Evolutionary conservation across 2,113 vertebrate genomes (phyloP), one percentile per base, ranked within the genome.

Genomic region (Petaurus breviceps): DNA sequence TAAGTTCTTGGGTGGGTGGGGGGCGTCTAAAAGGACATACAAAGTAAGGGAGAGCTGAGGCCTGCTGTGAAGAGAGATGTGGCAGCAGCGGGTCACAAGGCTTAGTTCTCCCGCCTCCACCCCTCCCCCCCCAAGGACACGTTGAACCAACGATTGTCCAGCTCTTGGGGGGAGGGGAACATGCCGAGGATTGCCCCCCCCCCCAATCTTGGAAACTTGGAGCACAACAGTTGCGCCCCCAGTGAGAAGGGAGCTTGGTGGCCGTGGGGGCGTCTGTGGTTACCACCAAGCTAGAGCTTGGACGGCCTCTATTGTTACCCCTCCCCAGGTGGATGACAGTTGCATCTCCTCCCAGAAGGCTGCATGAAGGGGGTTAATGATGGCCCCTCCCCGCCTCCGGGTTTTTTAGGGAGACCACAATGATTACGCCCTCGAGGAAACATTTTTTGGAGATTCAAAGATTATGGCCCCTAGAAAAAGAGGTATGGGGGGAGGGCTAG

Each of bases 101-200:
- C 1, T 43, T 8, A n/a, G n/a, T 0, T 3, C 61, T 3, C 61
- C 0, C 57, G 22, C 24, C 28, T 10, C 23, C 5, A 7, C 7
- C 4, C 24, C 23, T 25, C 55, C 55, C 26, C 26, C 0, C 55
- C 55, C 26, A 16, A 68, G 37, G 8, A 37, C 43, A 43, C n/a
- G n/a, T 43, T 84, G 68, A 3, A 43, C n/a, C 68, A 43, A 84
- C 19, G 37, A 84, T 43, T 43, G n/a, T 84, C 68, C 6, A 0
- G 19, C 3, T 43, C 0, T 16, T 22, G 19, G n/a, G 37, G 68
- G 37, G n/a, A 26, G 16, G n/a, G 16, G 16, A 5, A 6, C 14
- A 1, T n/a, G 7, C 37, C 37, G n/a, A n/a, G 37, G 12, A n/a
- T 6, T 77, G 37, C 37, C 3, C 31, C 3, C 4, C 61, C 61